Base-by-base conservation (phyloP, 2,888 invertebrate genomes). In the Acanthoscelides obtectus region DNA sequence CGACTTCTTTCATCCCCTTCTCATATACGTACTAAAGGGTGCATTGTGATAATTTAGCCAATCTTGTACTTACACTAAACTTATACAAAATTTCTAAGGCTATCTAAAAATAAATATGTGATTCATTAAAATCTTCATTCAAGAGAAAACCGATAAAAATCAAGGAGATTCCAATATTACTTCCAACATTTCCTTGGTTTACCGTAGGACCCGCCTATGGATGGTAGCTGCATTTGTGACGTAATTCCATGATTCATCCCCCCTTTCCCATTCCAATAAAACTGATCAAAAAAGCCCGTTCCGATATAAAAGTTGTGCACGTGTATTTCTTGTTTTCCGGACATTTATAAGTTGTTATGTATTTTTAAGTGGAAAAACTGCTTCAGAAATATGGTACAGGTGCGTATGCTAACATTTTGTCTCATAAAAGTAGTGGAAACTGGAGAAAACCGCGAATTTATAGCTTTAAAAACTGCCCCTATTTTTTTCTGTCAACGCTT, bases 281-380 rank as follows among this genome's bases (percentile, higher is more conserved):
- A 72, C 71, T 73, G 78, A 80, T 79, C 79, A 81, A 81, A 82
- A 82, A 82, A 81, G 79, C 79, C 75, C 75, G 72, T 73, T 79
- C 77, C 77, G 76, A 80, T 81, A 82, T 80, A 82, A 83, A 82
- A 83, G 80, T 82, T 80, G 74, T 78, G 80, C 83, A 83, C 83
- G 83, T 83, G 83, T 77, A 74, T 78, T 78, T 76, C 77, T 75
- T 73, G 75, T 79, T 81, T 81, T 79, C 76, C 74, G 75, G 75
- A 79, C 77, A 80, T 77, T 69, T 78, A 76, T 70, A 69, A 69
- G 69, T 80, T 80, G 80, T 80, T 82, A 82, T 82, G 82, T 77
- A 78, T 77, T 80, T 80, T 77, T 81, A 80, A 76, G 76, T 75
- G 67, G 65, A 66, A 70, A 77, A 80, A 78, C 68, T 69, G 66